A percentile compares a stretch with the other conserved stretches of the same genome.
Evolutionary conservation across 2,113 vertebrate species (phyloP).

Genomic region (Ramphastos sulfuratus): DNA sequence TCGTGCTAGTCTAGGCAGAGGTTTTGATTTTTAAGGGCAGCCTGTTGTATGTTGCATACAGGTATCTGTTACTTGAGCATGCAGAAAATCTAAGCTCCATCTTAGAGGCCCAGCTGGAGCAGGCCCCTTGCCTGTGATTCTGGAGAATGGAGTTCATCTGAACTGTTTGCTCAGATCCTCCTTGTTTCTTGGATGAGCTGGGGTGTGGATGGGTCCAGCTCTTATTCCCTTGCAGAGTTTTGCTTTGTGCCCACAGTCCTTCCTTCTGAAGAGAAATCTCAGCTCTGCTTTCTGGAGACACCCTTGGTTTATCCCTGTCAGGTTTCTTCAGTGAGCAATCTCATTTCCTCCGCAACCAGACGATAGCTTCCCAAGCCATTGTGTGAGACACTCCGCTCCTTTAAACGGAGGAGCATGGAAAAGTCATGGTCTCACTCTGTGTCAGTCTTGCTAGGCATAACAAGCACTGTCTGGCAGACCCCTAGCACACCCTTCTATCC

Average conservation of each 20-base stretch:
- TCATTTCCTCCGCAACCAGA: neutral
- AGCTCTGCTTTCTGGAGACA: neutral
- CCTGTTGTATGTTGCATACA: neutral
- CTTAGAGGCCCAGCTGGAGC: neutral
- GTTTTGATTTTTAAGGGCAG: neutral
- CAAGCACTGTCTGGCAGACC: neutral
- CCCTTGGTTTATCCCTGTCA: neutral
- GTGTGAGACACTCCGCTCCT: neutral
- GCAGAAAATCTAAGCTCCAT: neutral
- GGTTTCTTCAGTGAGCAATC: neutral
- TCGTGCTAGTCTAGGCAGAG: neutral
- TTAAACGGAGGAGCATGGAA: fast-evolving
- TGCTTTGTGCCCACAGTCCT: neutral
- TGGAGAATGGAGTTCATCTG: neutral
- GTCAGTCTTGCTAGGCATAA: neutral
- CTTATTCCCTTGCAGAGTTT: neutral
- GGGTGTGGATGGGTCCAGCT: neutral
- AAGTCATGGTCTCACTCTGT: fast-evolving
- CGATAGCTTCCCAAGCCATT: neutral
- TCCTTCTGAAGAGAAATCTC: neutral
- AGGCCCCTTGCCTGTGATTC: neutral
- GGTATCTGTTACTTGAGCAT: neutral
- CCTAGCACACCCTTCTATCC: neutral
- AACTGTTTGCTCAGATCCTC: neutral
- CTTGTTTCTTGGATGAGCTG: neutral